phyloP scores from a whole-genome alignment of 2,797 vertebrate species.

The Hippopotamyrus pictus region DNA sequence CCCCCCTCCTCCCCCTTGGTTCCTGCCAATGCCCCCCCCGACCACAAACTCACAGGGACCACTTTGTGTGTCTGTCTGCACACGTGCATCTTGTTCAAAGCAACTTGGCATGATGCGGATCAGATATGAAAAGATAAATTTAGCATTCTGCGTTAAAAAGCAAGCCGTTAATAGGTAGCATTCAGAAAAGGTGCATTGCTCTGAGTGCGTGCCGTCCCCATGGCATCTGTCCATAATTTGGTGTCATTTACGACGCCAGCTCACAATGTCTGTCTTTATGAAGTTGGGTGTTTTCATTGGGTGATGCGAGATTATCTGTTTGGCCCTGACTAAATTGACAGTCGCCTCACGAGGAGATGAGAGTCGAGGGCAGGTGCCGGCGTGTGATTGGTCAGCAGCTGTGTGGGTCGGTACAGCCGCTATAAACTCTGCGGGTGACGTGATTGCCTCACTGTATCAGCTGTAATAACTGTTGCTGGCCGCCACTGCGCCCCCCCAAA shows the following conservation, averaged over 20 bases:
- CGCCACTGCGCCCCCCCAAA: neutral
- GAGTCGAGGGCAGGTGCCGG: neutral
- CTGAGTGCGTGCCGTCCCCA: neutral
- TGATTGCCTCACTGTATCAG: neutral
- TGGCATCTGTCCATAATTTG: neutral
- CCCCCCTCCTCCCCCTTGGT: neutral
- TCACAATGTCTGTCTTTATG: conserved; percentile 11
- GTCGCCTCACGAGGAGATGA: neutral
- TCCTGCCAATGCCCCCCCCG: neutral
- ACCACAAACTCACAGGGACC: neutral
- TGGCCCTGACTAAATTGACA: neutral
- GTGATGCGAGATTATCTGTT: neutral
- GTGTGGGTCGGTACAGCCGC: neutral
- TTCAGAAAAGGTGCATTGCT: neutral
- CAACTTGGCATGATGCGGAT: neutral
- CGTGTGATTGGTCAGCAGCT: neutral
- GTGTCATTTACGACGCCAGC: conserved; percentile 7
- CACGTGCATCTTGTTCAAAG: neutral
- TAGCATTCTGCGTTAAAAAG: neutral
- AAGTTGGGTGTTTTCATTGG: conserved; percentile 17
- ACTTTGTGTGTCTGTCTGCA: neutral
- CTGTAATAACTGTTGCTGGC: neutral
- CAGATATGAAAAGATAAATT: neutral
- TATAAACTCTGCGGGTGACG: neutral
- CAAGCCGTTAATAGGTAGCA: neutral